A percentile compares a stretch with the other conserved stretches of the same genome.
Evolutionary conservation across 1,140 invertebrate species (phyloP).

Genomic region (Neuroterus valhalla): DNA sequence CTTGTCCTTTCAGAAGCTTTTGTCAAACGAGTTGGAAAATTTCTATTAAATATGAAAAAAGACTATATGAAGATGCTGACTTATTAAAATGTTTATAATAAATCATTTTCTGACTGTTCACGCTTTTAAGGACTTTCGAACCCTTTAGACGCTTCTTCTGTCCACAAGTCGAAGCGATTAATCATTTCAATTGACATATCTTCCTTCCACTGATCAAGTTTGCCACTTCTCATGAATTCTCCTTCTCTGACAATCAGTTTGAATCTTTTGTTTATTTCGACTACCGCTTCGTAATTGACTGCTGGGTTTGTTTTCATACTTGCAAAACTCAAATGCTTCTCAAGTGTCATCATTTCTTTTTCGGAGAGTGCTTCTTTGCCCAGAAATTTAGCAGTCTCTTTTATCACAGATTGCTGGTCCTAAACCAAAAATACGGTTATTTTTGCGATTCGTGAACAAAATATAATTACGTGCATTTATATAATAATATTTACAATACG

Average conservation of each 20-base stretch:
- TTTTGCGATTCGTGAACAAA: no score
- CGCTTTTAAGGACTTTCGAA: no score
- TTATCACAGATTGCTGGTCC: constrained; percentile 78
- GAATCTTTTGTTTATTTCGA: constrained; percentile 69
- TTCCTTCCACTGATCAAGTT: constrained; percentile 50
- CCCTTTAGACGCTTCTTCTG: constrained; percentile 40
- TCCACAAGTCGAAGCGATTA: constrained; percentile 59
- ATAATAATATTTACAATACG: constrained; percentile 38
- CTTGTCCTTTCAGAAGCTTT: no score
- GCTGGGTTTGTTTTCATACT: constrained; percentile 83
- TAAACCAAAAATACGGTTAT: constrained; percentile 54
- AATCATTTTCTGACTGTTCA: no score
- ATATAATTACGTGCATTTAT: no score
- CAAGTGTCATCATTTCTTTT: constrained; percentile 74
- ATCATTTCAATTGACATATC: constrained; percentile 76
- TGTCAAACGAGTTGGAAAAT: no score
- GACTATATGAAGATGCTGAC: no score
- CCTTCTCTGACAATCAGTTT: constrained; percentile 71
- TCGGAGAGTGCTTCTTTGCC: constrained; percentile 70
- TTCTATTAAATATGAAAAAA: no score
- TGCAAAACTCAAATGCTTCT: constrained; percentile 80
- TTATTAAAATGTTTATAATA: no score
- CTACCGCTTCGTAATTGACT: constrained; percentile 79
- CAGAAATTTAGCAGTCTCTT: constrained; percentile 78
- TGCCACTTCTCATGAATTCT: constrained; percentile 81